Base-by-base conservation (phyloP, 53 echinoderm and acorn worm genomes). In the Stichopus horrens region DNA sequence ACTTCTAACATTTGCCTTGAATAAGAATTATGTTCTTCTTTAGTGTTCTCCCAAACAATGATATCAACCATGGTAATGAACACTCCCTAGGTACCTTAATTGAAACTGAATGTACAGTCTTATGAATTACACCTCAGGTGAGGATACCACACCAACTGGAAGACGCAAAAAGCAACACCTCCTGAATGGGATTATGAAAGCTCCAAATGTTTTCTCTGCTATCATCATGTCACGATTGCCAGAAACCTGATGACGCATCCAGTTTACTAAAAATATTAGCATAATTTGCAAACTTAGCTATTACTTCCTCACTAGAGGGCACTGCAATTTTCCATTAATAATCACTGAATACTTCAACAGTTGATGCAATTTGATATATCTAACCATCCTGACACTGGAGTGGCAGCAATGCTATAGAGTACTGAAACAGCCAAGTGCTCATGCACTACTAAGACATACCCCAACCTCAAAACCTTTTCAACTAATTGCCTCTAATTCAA, bases 31-130 rank as follows among this genome's bases (percentile, higher is more conserved):
- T 76, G 76, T 20, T 76, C 76, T 4, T 51, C 2, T 76, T 23
- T 76, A 23, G 76, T 37, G 52, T 4, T 9, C 8, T 37, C 76
- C 0, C 76, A 76, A 9, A 95, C 60, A 23, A 93, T 89, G 57
- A 95, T 95, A 76, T 86, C 88, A 88, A 90, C 89, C 86, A 93
- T 89, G 56, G 88, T 71, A 20, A 90, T 92, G 78, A 88, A 51
- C 23, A 92, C 92, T 21, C 92, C 92, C 23, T 54, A 23, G 5
- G 80, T 21, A n/a, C 74, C 58, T 52, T n/a, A n/a, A n/a, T n/a
- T 86, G 87, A 20, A 74, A 88, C 8, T 74, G 10, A 18, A n/a
- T 74, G 75, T 8, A 74, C 75, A 8, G 75, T 74, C 18, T 18
- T 74, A n/a, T 74, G 75, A n/a, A 4, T 88, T 23, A 87, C 87